Base-by-base conservation (phyloP, 2,888 invertebrate species). In the Patella caerulea region DNA sequence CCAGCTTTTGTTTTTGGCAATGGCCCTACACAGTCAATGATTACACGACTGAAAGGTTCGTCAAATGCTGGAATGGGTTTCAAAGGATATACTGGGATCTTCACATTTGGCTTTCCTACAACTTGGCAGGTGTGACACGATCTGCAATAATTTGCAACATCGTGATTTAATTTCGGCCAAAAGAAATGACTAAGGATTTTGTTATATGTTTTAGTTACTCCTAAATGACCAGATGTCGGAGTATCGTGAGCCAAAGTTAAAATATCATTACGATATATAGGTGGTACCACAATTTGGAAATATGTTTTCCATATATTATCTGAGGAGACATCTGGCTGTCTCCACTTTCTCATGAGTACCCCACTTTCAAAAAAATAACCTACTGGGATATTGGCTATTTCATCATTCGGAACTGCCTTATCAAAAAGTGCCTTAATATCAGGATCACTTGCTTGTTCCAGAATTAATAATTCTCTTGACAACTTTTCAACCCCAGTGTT, bases 371-470 rank as follows among this genome's bases (percentile, higher is more conserved):
- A 24, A 76, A 72, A 79, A 75, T 71, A 83, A 75, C 79, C 78
- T 14, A 80, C 75, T 4, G 79, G 79, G n/a, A 71, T 45, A 12
- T 69, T 73, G 55, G n/a, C n/a, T 24, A 53, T 72, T 65, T 83
- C 77, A 29, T 76, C 53, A 54, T 76, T 70, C 70, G n/a, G 15
- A 7, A 76, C 59, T 69, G 79, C 77, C 65, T 52, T 80, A n/a
- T 78, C n/a, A 78, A 74, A 73, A 15, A 81, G 73, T 1, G 54
- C 15, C 1, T 24, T 72, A n/a, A 81, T 72, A 24, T 83, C 79
- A 77, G 78, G 76, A 79, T 83, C 79, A 34, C 53, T 73, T 11
- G 78, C 34, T 24, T 82, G 80, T 78, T 81, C 81, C 53, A 75
- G 29, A n/a, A 80, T 78, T 70, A 80, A 78, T 70, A 65, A 65